Conservation (phyloP, 2,888 invertebrate genomes). For the Cepaea hortensis region DNA sequence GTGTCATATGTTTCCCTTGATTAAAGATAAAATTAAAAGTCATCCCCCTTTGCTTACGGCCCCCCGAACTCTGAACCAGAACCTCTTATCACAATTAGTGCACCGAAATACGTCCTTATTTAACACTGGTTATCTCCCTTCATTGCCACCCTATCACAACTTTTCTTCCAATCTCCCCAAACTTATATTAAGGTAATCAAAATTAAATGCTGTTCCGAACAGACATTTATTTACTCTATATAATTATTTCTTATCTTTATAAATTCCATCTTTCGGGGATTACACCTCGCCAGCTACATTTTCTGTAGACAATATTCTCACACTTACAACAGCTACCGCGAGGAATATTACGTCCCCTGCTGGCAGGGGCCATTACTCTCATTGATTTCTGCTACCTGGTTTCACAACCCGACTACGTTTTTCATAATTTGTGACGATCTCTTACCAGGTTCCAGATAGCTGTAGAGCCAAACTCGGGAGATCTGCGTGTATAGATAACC, state of each 20-base stretch:
- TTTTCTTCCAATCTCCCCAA: neutral
- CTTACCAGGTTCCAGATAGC: slow-evolving; percentile 28
- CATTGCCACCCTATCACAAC: neutral
- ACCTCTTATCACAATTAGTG: slow-evolving; percentile 39
- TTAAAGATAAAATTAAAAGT: slow-evolving; percentile 40
- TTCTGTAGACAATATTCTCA: neutral
- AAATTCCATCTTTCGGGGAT: slow-evolving; percentile 25
- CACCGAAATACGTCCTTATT: slow-evolving; percentile 27
- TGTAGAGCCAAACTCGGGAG: neutral
- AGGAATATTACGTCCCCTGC: slow-evolving; percentile 29
- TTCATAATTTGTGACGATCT: slow-evolving; percentile 54
- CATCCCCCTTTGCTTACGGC: neutral
- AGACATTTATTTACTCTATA: slow-evolving; percentile 34
- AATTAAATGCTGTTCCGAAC: slow-evolving; percentile 32
- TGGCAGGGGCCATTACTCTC: slow-evolving; percentile 14
- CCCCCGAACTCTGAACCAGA: neutral
- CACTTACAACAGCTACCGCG: slow-evolving; percentile 37
- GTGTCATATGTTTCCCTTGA: slow-evolving; percentile 29
- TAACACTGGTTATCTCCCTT: slow-evolving; percentile 18
- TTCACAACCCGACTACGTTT: slow-evolving; percentile 24
- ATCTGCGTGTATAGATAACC: slow-evolving; percentile 37
- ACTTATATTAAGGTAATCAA: slow-evolving; percentile 42
- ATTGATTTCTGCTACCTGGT: slow-evolving; percentile 14
- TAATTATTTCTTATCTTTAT: slow-evolving; percentile 27
- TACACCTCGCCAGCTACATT: neutral